Conservation (phyloP, 2,113 vertebrate species). For the Tachysurus vachellii region DNA sequence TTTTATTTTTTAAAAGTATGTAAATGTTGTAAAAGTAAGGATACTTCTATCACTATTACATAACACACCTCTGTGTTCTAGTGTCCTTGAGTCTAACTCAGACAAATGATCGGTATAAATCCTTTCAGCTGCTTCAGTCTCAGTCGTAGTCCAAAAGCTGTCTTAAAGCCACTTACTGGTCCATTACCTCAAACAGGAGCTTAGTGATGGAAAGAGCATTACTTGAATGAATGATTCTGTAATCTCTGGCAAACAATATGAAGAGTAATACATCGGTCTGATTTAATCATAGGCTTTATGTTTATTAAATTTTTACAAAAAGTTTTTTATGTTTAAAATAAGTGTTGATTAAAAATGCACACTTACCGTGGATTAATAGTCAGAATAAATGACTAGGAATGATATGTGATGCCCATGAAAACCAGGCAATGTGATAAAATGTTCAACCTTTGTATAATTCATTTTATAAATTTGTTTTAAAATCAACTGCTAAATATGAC, state of each 20-base stretch:
- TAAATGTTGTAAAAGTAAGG: slow-evolving; percentile 17
- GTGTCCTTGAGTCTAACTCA: slow-evolving; percentile 34
- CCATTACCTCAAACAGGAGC: slow-evolving; percentile 53
- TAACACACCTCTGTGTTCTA: slow-evolving; percentile 38
- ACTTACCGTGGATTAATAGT: neutral
- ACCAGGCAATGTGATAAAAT: neutral
- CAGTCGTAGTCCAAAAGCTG: slow-evolving; percentile 60
- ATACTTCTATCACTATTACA: slow-evolving; percentile 56
- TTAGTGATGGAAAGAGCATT: slow-evolving; percentile 39
- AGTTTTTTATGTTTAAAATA: neutral
- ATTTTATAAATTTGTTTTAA: neutral
- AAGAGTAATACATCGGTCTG: neutral
- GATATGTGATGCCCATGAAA: neutral
- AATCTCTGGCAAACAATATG: slow-evolving; percentile 19
- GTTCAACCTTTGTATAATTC: neutral
- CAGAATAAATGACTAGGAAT: neutral
- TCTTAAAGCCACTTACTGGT: slow-evolving; percentile 69
- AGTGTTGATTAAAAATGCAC: neutral
- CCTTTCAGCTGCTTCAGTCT: slow-evolving; percentile 44
- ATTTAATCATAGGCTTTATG: neutral
- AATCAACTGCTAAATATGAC: neutral
- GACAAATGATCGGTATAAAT: slow-evolving; percentile 53
- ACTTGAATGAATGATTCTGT: slow-evolving; percentile 16
- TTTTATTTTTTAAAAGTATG: neutral
- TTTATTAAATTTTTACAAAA: neutral